Conservation (phyloP, 2,113 vertebrate genomes). For the Bos javanicus region DNA sequence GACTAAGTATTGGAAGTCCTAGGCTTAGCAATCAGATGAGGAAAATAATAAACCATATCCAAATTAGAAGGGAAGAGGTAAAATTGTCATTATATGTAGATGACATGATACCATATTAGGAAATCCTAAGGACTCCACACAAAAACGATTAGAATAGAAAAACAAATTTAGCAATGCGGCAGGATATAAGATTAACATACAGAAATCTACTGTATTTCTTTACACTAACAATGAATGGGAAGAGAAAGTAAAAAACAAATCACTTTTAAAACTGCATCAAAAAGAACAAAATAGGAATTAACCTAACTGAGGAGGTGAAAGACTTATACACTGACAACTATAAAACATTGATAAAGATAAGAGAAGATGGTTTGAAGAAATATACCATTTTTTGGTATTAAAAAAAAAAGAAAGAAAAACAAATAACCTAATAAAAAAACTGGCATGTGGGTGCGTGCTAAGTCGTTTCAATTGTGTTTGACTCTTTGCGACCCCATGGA, state of each 20-base stretch:
- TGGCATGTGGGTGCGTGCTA: accelerated
- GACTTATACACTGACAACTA: not conserved
- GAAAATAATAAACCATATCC: not conserved
- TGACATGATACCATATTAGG: not conserved
- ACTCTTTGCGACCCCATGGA: not conserved
- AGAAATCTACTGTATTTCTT: not conserved
- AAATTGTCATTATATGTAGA: not conserved
- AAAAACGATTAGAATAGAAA: not conserved
- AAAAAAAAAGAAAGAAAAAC: not conserved
- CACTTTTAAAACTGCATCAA: not conserved
- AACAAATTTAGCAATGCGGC: not conserved
- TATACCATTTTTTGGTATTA: not conserved
- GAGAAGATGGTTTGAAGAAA: not conserved
- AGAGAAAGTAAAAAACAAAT: not conserved
- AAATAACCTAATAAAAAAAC: not conserved
- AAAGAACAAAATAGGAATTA: not conserved
- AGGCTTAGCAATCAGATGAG: not conserved
- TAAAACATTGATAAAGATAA: not conserved
- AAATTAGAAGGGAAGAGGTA: not conserved
- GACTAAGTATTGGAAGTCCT: not conserved
- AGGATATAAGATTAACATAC: not conserved
- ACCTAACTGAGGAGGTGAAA: not conserved
- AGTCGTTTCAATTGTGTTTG: not conserved
- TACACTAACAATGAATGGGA: not conserved
- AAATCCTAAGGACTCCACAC: not conserved